Percentiles rank a stretch among this genome's conserved stretches.
Conservation (phyloP, 2,888 invertebrate genomes). For the Lomographa bimaculata region DNA sequence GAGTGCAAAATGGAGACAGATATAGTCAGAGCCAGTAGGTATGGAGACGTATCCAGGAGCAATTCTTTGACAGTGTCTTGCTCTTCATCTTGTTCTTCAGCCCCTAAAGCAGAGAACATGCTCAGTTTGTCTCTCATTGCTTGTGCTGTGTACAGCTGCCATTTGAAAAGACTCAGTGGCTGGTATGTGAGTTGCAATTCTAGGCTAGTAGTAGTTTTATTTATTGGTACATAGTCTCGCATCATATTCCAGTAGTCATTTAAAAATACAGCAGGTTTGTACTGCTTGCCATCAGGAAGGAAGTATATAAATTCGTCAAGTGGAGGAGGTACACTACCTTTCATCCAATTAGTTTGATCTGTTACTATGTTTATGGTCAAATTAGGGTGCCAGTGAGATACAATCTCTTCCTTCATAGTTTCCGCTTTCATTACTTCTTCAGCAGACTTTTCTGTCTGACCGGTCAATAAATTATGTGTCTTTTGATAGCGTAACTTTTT, state of each 20-base stretch:
- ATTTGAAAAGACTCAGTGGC: slow-evolving; percentile 97
- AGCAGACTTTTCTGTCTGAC: slow-evolving; percentile 90
- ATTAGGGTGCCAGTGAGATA: slow-evolving; percentile 99
- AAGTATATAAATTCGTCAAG: slow-evolving; percentile 96
- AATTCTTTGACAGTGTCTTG: slow-evolving; percentile 97
- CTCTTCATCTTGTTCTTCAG: slow-evolving; percentile 93
- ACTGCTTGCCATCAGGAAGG: slow-evolving; percentile 91
- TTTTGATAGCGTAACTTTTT: slow-evolving; percentile 94
- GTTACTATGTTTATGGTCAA: slow-evolving; percentile 97
- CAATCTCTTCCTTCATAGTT: slow-evolving; percentile 91
- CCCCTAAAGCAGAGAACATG: slow-evolving; percentile 84
- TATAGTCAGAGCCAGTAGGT: slow-evolving; percentile 95
- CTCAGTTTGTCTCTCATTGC: slow-evolving; percentile 95
- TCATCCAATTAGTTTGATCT: slow-evolving; percentile 97
- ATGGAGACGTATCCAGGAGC: slow-evolving; percentile 97
- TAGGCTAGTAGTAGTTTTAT: slow-evolving; percentile 90
- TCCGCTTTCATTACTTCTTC: slow-evolving; percentile 92
- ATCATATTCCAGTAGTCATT: slow-evolving; percentile 99
- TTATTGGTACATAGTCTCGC: slow-evolving; percentile 96
- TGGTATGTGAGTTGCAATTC: slow-evolving; percentile 90
- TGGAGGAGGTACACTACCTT: slow-evolving; percentile 95
- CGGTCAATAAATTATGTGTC: slow-evolving; percentile 97
- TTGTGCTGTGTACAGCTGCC: slow-evolving; percentile 99
- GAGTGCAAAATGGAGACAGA: slow-evolving; percentile 97
- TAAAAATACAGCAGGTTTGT: slow-evolving; percentile 96